Evolutionary conservation across 2,797 vertebrate species (phyloP), one percentile per base, ranked within the genome.

Genomic region (Chloroceryle inda): DNA sequence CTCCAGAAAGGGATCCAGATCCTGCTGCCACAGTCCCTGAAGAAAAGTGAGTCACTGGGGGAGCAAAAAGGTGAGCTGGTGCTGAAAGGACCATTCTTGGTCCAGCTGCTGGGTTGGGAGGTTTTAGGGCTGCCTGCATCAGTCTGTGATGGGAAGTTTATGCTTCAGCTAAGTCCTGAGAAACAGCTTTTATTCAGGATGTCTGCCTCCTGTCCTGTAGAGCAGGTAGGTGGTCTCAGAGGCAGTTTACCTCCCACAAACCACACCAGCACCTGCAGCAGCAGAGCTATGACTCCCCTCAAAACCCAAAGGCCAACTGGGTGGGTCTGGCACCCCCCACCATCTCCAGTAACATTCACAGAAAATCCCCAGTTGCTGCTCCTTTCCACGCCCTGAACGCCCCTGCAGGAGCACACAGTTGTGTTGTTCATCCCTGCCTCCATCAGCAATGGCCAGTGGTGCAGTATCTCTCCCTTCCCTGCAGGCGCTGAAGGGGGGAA

Each of bases 1-100:
- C 52, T 98, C 20, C 64, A 93, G 62, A 92, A 50, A 74, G 97
- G 97, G 12, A 24, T 97, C 6, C 95, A 97, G 80, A 83, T 97
- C 89, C 29, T 97, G 50, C 75, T 80, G 15, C 96, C 97, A 13
- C 94, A 89, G 17, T n/a, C 50, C 9, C 66, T 9, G 35, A 85
- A 96, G 16, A 7, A 40, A 17, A 2, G 0, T 0, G 11, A 85
- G 42, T 66, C 12, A 49, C 5, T 45, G 26, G 9, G 29, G 63
- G 83, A 90, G 42, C 24, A 50, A 8, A 94, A 92, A 24, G 94
- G 97, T 98, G 79, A 98, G 92, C 73, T 19, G 22, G 26, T 1
- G 1, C n/a, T 61, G 35, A 18, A 27, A 59, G 24, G 37, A 33
- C 2, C 5, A 0, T 31, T 47, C 10, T 40, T 69, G 47, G n/a